Percentiles rank a stretch among this genome's conserved stretches.
phyloP scores from a whole-genome alignment of 1,140 invertebrate species.

The Sarcophaga bullata region DNA sequence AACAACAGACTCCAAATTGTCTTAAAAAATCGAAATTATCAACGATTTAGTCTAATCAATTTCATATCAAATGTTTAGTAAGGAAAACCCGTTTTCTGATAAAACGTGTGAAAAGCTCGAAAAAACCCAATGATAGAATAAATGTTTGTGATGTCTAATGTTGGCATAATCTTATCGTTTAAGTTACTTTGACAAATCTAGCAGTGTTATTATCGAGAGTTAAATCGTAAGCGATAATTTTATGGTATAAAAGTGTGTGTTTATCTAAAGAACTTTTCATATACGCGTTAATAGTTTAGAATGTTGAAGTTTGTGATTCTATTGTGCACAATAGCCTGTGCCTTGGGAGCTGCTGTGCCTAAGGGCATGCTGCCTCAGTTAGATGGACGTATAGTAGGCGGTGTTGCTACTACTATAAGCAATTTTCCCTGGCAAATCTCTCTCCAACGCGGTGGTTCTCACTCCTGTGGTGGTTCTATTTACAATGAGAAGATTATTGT shows the following conservation, averaged over 20 bases:
- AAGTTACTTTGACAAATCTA: no score
- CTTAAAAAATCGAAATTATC: no score
- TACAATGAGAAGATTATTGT: slow-evolving; percentile 67
- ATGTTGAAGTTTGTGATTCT: slow-evolving; percentile 63
- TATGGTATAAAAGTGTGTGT: no score
- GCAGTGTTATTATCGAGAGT: no score
- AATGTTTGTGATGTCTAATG: no score
- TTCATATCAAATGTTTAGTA: background rate
- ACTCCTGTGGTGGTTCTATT: slow-evolving; percentile 70
- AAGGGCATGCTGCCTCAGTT: slow-evolving; percentile 42
- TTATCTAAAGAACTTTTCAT: no score
- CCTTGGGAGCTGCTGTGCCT: slow-evolving; percentile 50
- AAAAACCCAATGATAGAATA: background rate
- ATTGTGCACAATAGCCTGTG: slow-evolving; percentile 59
- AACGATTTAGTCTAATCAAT: no score
- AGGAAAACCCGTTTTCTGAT: background rate
- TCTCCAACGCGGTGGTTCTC: slow-evolving; percentile 62
- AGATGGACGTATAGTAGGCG: slow-evolving; percentile 55
- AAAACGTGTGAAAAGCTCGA: background rate
- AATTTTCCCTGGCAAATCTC: slow-evolving; percentile 71
- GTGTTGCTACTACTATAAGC: slow-evolving; percentile 59
- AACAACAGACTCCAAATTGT: no score
- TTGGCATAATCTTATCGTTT: no score
- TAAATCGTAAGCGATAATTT: no score
- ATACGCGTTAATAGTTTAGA: slow-evolving; percentile 11